These are phyloP conservation scores for Tapirus indicus DNA, from an alignment of 2,797 vertebrate genomes.

Conservation along the genomic window DNA sequence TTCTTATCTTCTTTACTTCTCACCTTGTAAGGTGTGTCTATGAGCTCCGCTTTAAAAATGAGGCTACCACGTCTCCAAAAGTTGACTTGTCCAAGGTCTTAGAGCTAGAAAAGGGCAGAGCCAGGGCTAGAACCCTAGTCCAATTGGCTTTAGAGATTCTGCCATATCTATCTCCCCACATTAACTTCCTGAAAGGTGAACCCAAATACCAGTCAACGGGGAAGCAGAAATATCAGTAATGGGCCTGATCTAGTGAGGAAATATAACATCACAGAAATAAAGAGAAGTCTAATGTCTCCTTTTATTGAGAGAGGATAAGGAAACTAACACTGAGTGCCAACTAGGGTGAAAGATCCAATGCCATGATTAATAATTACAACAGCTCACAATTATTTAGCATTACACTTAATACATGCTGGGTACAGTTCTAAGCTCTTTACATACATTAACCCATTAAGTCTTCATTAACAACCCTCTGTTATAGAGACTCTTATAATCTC, in stretches of 20 bases:
- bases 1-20: background rate
- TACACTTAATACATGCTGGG: background rate
- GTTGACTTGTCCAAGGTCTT: background rate
- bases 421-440: background rate
- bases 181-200: background rate
- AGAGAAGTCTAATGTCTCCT: background rate
- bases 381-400: background rate
- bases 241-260: background rate
- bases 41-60: background rate
- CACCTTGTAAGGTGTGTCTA: background rate
- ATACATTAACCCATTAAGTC: background rate
- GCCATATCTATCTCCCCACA: background rate
- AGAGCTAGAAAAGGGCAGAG: background rate
- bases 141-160: background rate
- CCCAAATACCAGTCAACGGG: background rate
- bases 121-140: background rate
- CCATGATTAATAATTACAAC: slow-evolving; percentile 9
- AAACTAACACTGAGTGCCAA: background rate
- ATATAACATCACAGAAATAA: background rate
- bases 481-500: background rate
- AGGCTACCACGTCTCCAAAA: background rate
- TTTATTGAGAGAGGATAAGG: background rate
- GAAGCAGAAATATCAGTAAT: background rate
- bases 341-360: background rate
- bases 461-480: background rate